phyloP scores from a whole-genome alignment of 2,113 vertebrate genomes.

The Heterochromis multidens region DNA sequence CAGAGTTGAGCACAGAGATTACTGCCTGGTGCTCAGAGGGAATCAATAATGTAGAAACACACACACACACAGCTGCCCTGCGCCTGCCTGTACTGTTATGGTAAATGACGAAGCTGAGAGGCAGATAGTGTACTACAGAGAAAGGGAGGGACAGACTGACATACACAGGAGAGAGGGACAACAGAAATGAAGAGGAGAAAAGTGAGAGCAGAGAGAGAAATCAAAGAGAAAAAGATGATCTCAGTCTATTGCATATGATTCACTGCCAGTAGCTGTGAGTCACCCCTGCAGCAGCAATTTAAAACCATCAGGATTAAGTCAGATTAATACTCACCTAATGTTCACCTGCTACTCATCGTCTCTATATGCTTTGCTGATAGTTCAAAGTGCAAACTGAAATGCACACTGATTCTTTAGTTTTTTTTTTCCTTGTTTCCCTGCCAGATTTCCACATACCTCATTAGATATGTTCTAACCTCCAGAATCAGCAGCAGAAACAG shows the following conservation, averaged over 20 bases:
- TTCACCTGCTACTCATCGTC: background rate
- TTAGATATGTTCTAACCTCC: background rate
- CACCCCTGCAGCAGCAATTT: background rate
- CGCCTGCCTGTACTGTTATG: background rate
- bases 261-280: conserved; percentile 38
- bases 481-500: background rate
- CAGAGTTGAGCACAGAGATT: conserved; percentile 6
- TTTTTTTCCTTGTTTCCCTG: background rate
- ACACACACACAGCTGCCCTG: background rate
- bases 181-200: background rate
- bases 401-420: background rate
- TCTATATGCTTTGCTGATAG: background rate
- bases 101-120: conserved; percentile 18
- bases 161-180: background rate
- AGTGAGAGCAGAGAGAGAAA: background rate
- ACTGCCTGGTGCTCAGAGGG: conserved; percentile 5
- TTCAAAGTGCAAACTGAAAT: background rate
- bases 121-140: background rate
- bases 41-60: conserved; percentile 58
- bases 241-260: conserved; percentile 28
- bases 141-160: background rate
- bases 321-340: background rate
- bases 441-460: background rate
- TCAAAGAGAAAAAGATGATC: conserved; percentile 28
- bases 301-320: background rate